Evolutionary conservation across 2,888 invertebrate genomes (phyloP), one percentile per base, ranked within the genome.

Genomic region (Fabriciana adippe): DNA sequence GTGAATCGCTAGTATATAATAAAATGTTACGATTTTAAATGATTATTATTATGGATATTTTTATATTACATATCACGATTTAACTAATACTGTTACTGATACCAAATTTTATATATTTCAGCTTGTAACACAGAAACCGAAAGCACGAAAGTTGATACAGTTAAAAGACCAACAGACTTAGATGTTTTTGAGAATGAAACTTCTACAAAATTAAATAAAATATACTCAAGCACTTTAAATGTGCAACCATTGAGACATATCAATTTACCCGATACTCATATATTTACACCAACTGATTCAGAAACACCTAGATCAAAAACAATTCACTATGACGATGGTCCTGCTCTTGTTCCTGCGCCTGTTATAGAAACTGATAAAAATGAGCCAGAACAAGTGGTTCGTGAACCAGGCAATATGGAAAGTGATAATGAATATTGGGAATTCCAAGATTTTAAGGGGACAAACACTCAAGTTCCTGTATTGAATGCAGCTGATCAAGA

Each of bases 271-370:
- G 93, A 93, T 70, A 93, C 93, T 31, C 93, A 93, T 76, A 93
- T 93, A 64, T 93, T 92, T 74, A 93, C 93, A 66, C 93, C 93
- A 5, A 91, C 91, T 41, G 91, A 93, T 77, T 93, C 93, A 0
- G 92, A 93, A 81, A 92, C 88, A 65, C 93, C 93, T 45, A 85
- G 92, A 72, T 93, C 93, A 45, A 93, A 92, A 81, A 93, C 92
- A 21, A 93, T 93, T 62, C 93, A 93, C 76, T 92, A 93, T 71
- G 85, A 88, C 70, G 82, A 73, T 62, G 78, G 75, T 57, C 81
- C 83, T 14, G 80, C 85, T 31, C 77, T 89, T n/a, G 72, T 88
- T 51, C 84, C 88, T 18, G 84, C 86, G 71, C 68, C 62, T 8
- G 68, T 79, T 50, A 68, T 78, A 50, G 67, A 78, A 57, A 76